Base-by-base conservation (phyloP, 1,140 invertebrate genomes). In the Penaeus indicus region DNA sequence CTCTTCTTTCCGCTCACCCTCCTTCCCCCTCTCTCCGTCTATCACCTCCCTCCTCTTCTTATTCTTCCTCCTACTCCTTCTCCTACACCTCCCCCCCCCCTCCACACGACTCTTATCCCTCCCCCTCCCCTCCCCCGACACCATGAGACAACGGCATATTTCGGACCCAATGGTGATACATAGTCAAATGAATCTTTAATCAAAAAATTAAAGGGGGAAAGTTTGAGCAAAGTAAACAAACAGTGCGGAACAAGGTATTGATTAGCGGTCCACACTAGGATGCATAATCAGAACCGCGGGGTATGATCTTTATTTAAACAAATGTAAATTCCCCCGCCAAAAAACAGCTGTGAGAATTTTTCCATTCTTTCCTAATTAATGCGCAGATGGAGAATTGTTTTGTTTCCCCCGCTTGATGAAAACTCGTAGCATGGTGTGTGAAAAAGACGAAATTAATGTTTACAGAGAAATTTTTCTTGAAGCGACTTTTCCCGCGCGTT, bases 361-460 rank as follows among this genome's bases (percentile, higher is more conserved):
- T 88, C 86, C 86, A 88, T 88, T 88, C 86, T 88, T 88, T 88
- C 86, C 81, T 88, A 88, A 88, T 88, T 88, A 88, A 88, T 88
- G 86, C 86, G 86, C 80, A 88, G 86, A 88, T 84, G 86, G 86
- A 88, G 86, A 84, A 88, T 88, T 88, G 86, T 88, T 88, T 88
- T 88, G 86, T 88, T 88, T 88, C 86, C 47, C 86, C 60, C 86
- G 86, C 86, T 64, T 88, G 86, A 88, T 88, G 86, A 84, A 88
- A 88, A 88, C 86, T 88, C 86, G 86, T 88, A 84, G 86, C 86
- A 60, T 47, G 86, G 86, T 88, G 86, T 88, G 80, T 88, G 86
- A 88, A 88, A 88, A 88, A 88, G 79, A 78, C 72, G 86, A 84
- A 88, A 88, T 88, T 88, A 88, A 88, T 88, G 86, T 88, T 88